These are phyloP conservation scores for Sinocyclocheilus anshuiensis DNA, from an alignment of 2,113 vertebrate genomes.

Conservation along the genomic window DNA sequence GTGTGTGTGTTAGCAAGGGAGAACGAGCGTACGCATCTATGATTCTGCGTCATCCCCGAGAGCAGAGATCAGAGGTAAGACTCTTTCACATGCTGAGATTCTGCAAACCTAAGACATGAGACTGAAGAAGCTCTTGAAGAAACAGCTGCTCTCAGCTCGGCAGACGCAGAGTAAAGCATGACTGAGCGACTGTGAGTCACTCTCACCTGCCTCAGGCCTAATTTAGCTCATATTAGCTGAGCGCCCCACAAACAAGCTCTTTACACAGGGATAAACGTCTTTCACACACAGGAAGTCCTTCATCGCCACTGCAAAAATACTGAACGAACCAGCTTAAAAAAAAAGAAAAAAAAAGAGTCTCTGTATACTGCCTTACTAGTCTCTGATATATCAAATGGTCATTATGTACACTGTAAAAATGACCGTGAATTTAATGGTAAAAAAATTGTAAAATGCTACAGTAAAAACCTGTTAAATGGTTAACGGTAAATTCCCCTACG, in stretches of 20 bases:
- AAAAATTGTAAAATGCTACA: too few species aligned
- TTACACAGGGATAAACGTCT: constrained; percentile 52
- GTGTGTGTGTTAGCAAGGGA: too few species aligned
- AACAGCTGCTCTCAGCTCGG: not conserved
- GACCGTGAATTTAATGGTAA: too few species aligned
- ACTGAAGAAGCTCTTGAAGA: constrained; percentile 10
- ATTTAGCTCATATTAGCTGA: constrained; percentile 49
- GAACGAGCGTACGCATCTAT: not conserved
- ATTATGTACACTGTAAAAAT: not conserved
- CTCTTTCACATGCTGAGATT: constrained; percentile 14
- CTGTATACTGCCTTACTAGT: not conserved
- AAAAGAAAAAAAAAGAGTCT: not conserved
- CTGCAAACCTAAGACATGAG: not conserved
- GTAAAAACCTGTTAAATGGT: too few species aligned
- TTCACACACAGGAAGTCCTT: constrained; percentile 42
- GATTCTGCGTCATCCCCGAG: constrained; percentile 29
- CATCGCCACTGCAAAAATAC: constrained; percentile 38
- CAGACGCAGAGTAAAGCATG: constrained; percentile 31
- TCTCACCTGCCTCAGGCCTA: constrained; percentile 35
- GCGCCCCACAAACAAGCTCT: constrained; percentile 38
- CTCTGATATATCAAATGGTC: not conserved
- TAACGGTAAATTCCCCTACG: too few species aligned
- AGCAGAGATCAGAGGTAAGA: constrained; percentile 31
- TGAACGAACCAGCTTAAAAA: constrained; percentile 13
- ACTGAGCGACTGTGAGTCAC: constrained; percentile 44